Percentiles rank a stretch among this genome's conserved stretches.
Evolutionary conservation across 2,888 invertebrate species (phyloP).

Genomic region (Phytoseiulus persimilis): DNA sequence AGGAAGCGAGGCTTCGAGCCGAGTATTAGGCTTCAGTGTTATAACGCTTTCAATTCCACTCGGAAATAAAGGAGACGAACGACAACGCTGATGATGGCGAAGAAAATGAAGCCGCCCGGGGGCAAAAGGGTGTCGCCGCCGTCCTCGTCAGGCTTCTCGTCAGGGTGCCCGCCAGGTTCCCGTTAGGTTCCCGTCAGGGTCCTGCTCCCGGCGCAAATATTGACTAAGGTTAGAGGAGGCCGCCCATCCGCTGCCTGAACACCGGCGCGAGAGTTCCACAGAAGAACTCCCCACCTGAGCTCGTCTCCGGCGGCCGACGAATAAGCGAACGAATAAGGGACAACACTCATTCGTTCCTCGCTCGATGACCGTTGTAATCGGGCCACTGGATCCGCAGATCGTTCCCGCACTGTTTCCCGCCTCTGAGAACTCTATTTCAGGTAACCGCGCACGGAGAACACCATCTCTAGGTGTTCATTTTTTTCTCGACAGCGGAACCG

Average conservation of each 20-base stretch:
- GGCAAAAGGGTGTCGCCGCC: background rate
- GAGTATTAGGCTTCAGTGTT: background rate
- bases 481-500: too few species aligned
- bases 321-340: background rate
- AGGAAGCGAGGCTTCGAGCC: background rate
- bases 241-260: background rate
- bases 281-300: background rate
- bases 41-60: background rate
- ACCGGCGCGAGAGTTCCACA: background rate
- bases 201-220: background rate
- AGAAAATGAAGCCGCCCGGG: background rate
- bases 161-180: too few species aligned
- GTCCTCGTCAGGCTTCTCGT: background rate
- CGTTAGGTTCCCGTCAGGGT: too few species aligned
- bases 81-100: background rate
- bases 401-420: too few species aligned
- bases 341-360: background rate
- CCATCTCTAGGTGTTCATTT: too few species aligned
- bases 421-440: too few species aligned
- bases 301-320: background rate
- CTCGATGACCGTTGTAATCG: background rate
- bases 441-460: too few species aligned
- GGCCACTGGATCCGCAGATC: too few species aligned
- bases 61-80: background rate
- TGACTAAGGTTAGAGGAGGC: background rate